Evolutionary conservation across 2,113 vertebrate genomes (phyloP), one percentile per base, ranked within the genome.

Genomic region (Anolis sagrei): DNA sequence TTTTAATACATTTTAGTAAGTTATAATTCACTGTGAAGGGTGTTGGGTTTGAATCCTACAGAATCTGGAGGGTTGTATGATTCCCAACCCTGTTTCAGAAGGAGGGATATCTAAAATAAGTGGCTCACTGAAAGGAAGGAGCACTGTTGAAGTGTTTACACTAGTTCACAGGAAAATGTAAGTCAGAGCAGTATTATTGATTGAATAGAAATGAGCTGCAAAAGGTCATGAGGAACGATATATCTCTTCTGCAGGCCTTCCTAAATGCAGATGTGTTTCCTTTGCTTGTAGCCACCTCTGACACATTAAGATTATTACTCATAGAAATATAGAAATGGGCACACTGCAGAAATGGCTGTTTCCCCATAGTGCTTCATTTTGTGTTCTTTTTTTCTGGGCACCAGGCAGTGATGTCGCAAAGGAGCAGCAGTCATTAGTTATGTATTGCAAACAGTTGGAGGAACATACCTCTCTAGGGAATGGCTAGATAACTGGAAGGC

Each of bases 381-480:
- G 32, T 54, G 32, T 69, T 68, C 76, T 48, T 80, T 66, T 79
- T 80, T 4, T 23, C 61, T 66, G 73, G 1, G 51, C 36, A 72
- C 48, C 32, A 86, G 77, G 68, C 69, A n/a, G 27, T 62, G 7
- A 34, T 70, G 23, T 0, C 0, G 11, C 18, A 29, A 66, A 84
- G 11, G 49, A 80, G 49, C 66, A 77, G 79, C 82, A 82, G 75
- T 75, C 16, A 34, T 81, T 68, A 72, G 29, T 62, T 34, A 81
- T 81, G 29, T n/a, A 54, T 68, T 76, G 32, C 48, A 75, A 82
- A 13, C 16, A 32, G 34, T 79, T 72, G 51, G 9, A 61, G 9
- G 1, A 83, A 36, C 83, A 83, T 89, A 4, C 61, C 64, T 91
- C 70, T 34, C 61, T 77, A 69, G 14, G 72, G 51, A 89, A 48